Evolutionary conservation across 2,888 invertebrate genomes (phyloP).

Genomic region (Micropterix aruncella): DNA sequence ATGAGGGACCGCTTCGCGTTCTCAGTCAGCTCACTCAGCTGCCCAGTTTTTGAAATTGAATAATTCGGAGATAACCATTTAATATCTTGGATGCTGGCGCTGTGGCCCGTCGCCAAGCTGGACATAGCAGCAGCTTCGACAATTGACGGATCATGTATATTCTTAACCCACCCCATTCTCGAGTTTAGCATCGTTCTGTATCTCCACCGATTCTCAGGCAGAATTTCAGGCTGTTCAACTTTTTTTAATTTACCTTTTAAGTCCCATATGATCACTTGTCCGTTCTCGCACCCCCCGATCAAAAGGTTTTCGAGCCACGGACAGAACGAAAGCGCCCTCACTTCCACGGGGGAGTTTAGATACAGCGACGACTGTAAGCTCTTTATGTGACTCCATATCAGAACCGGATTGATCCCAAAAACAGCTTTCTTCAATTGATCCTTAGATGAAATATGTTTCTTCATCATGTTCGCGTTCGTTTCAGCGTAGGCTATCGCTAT

Average conservation of each 20-base stretch:
- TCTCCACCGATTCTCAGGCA: constrained; percentile 46
- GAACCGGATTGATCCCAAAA: constrained; percentile 47
- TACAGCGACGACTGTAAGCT: constrained; percentile 53
- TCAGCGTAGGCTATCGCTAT: constrained; percentile 53
- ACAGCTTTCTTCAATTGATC: constrained; percentile 41
- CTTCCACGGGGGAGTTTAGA: constrained; percentile 51
- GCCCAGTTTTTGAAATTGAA: constrained; percentile 43
- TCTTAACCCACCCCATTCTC: constrained; percentile 56
- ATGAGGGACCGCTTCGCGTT: constrained; percentile 34
- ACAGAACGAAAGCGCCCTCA: constrained; percentile 50
- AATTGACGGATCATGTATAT: constrained; percentile 38
- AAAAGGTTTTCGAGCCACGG: constrained; percentile 54
- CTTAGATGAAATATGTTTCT: constrained; percentile 22
- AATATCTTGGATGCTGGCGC: constrained; percentile 46
- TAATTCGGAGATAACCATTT: constrained; percentile 53
- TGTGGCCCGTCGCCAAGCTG: constrained; percentile 45
- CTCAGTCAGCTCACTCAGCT: constrained; percentile 25
- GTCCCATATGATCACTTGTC: constrained; percentile 60
- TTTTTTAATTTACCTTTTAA: constrained; percentile 45
- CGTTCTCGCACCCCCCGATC: constrained; percentile 58
- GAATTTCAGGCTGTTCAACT: constrained; percentile 44
- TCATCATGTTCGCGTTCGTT: constrained; percentile 33
- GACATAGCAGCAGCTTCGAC: constrained; percentile 48
- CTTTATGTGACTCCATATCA: constrained; percentile 64
- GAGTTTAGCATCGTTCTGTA: constrained; percentile 45